A percentile compares a stretch with the other conserved stretches of the same genome.
phyloP scores from a whole-genome alignment of 2,888 invertebrate genomes.

The Trichopoda pennipes region DNA sequence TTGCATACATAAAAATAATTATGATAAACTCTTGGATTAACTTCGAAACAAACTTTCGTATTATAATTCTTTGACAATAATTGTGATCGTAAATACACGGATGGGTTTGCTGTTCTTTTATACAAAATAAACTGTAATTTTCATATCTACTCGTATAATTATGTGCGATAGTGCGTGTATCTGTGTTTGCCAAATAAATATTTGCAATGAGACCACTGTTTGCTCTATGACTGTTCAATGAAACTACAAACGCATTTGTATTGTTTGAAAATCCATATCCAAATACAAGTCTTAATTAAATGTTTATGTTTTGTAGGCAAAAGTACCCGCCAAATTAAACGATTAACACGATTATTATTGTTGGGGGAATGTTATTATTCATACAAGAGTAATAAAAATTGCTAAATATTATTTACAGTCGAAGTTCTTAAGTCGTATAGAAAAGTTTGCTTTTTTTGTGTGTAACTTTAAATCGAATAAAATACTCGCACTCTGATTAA shows the following conservation, averaged over 20 bases:
- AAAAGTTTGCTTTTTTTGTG: slow-evolving; percentile 69
- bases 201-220: slow-evolving; percentile 13
- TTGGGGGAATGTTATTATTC: slow-evolving; percentile 20
- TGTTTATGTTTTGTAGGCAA: slow-evolving; percentile 49
- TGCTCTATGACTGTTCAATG: slow-evolving; percentile 6
- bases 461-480: not conserved
- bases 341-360: slow-evolving; percentile 33
- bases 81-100: no score
- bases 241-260: slow-evolving; percentile 33
- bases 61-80: no score
- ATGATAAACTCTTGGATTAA: no score
- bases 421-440: slow-evolving; percentile 73
- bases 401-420: slow-evolving; percentile 70
- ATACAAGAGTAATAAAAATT: slow-evolving; percentile 34
- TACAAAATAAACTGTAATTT: no score
- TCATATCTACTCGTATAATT: no score
- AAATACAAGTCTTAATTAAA: slow-evolving; percentile 33
- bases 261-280: not conserved
- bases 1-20: no score
- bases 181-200: slow-evolving; percentile 31
- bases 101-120: no score
- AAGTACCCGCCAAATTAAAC: slow-evolving; percentile 17
- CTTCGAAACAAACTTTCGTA: no score
- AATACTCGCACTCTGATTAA: not conserved
- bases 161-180: not conserved